phyloP scores from a whole-genome alignment of 2,888 invertebrate species.

The Cryptosula pallasiana region DNA sequence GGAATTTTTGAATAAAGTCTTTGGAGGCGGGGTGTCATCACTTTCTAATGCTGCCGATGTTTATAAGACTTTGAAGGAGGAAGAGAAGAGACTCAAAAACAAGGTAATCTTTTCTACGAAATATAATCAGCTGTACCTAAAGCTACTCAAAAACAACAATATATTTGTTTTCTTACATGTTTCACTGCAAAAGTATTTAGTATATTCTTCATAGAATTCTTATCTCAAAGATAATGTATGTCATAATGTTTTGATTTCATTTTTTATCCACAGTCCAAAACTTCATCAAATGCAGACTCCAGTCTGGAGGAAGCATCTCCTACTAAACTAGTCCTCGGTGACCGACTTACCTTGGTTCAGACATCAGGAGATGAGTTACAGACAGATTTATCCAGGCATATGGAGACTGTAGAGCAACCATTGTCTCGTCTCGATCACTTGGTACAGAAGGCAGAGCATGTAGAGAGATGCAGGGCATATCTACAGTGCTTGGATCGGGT shows the following conservation, averaged over 20 bases:
- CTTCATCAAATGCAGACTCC: too few species aligned
- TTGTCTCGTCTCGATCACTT: conserved; percentile 35
- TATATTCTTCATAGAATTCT: too few species aligned
- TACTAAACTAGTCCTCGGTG: background rate
- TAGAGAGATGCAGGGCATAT: conserved; percentile 41
- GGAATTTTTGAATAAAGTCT: background rate
- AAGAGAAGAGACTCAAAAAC: background rate
- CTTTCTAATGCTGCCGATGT: background rate
- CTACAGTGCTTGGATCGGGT: conserved; percentile 38
- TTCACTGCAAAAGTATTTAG: too few species aligned
- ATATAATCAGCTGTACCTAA: too few species aligned
- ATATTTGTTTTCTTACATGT: too few species aligned
- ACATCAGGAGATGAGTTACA: conserved; percentile 28
- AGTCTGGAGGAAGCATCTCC: background rate
- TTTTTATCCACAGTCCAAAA: too few species aligned
- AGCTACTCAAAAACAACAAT: too few species aligned
- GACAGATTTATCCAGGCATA: conserved; percentile 37
- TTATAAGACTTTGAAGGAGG: background rate
- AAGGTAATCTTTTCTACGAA: background rate
- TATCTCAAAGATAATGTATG: too few species aligned
- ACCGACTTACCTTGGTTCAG: background rate
- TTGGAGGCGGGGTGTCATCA: background rate
- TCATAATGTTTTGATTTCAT: too few species aligned
- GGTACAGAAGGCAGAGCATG: conserved; percentile 36
- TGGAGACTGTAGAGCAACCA: conserved; percentile 33